Evolutionary conservation across 2,113 vertebrate genomes (phyloP).

Genomic region (cattle (Bos taurus)): ARS-UCD2.0 NC_037331.1:101305001-101305500

Average conservation of each 20-base stretch:
- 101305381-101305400: neutral
- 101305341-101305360: neutral
- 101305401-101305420: neutral
- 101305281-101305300: conserved; percentile 15
- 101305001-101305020: conserved; percentile 30
- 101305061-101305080: conserved; percentile 45
- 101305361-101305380: neutral
- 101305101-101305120: neutral
- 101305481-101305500: neutral
- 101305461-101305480: neutral
- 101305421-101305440: neutral
- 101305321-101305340: neutral
- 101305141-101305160: conserved; percentile 1
- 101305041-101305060: conserved; percentile 23
- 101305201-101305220: conserved; percentile 12
- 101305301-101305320: neutral
- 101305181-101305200: neutral
- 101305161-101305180: neutral
- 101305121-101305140: conserved; percentile 21
- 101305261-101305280: neutral
- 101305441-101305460: neutral
- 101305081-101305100: conserved; percentile 47
- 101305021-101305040: conserved; percentile 36
- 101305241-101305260: neutral
- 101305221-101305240: neutral